Evolutionary conservation across 2,113 vertebrate species (phyloP), one percentile per base, ranked within the genome.

Genomic region (Pungitius pungitius): DNA sequence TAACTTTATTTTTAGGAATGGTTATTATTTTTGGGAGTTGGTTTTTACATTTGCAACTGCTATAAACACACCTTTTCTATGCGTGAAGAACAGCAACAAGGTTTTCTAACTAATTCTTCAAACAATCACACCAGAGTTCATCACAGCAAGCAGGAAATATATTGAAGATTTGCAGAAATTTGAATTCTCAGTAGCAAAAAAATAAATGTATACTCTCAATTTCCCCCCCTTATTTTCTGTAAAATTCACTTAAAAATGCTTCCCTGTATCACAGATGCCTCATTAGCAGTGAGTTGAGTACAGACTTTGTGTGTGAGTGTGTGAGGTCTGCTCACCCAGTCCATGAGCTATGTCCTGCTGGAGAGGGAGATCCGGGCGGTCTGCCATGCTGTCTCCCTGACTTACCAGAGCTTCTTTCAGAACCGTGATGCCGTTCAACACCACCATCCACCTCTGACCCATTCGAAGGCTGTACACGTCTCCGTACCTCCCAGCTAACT

Each of bases 331-430:
- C 67, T 79, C 60, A 82, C 87, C 80, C 11, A 14, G 30, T 33
- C 56, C 52, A 4, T 63, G 11, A 4, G 1, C 0, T 15, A 81
- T 4, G 0, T 75, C 74, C 0, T 60, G 2, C 8, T 27, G 27
- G 11, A 91, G 8, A 17, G 84, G 59, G 14, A 73, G n/a, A 1
- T 8, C 1, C 4, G 88, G 85, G 1, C 87, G 80, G 30, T 90
- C 84, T 0, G 43, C 37, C 24, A 90, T 11, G 39, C 78, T 80
- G 43, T 91, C 90, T 14, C 80, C 88, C 1, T 88, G 81, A 10
- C 60, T 82, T 17, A 89, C 72, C 57, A 91, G 74, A 7, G 76
- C 88, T 47, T 90, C 90, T 72, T 78, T 88, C 7, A 91, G 35
- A 24, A 56, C 56, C 20, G 83, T 66, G 20, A 73, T 82, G 18